Evolutionary conservation across 2,797 vertebrate genomes (phyloP).

Genomic region (Phoeniculus purpureus): DNA sequence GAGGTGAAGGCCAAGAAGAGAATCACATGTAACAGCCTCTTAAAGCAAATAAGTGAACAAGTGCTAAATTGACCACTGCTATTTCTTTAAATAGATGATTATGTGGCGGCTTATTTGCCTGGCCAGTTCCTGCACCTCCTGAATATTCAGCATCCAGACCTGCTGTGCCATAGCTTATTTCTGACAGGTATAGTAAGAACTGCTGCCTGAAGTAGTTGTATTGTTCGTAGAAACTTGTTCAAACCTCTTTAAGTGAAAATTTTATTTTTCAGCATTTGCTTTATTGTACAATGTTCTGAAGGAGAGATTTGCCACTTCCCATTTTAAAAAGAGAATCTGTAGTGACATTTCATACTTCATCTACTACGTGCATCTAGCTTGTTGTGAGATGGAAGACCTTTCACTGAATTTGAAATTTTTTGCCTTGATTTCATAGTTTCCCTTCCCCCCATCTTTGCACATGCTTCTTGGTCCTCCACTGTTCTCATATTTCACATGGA

Average conservation of each 20-base stretch:
- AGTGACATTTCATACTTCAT: background rate
- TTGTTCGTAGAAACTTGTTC: background rate
- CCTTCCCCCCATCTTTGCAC: constrained; percentile 17
- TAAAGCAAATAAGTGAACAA: constrained; percentile 28
- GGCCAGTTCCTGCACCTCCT: constrained; percentile 91
- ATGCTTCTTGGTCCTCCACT: background rate
- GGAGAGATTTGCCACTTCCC: background rate
- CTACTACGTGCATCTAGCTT: background rate
- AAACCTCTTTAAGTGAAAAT: background rate
- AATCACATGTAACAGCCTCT: constrained; percentile 14
- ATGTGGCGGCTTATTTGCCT: constrained; percentile 88
- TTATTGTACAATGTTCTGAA: background rate
- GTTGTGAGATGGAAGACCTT: constrained; percentile 25
- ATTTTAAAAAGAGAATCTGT: background rate
- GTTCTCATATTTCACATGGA: constrained; percentile 61
- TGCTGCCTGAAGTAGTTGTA: background rate
- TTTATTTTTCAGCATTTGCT: background rate
- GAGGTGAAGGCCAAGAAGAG: background rate
- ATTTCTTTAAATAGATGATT: constrained; percentile 83
- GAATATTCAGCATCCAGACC: constrained; percentile 90
- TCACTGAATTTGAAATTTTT: constrained; percentile 41
- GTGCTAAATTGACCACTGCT: constrained; percentile 42
- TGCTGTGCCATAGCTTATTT: constrained; percentile 92
- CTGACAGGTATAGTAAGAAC: constrained; percentile 82
- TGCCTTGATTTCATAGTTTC: constrained; percentile 17